Conservation (phyloP, 2,113 vertebrate genomes). For the Mus musculus region DNA sequence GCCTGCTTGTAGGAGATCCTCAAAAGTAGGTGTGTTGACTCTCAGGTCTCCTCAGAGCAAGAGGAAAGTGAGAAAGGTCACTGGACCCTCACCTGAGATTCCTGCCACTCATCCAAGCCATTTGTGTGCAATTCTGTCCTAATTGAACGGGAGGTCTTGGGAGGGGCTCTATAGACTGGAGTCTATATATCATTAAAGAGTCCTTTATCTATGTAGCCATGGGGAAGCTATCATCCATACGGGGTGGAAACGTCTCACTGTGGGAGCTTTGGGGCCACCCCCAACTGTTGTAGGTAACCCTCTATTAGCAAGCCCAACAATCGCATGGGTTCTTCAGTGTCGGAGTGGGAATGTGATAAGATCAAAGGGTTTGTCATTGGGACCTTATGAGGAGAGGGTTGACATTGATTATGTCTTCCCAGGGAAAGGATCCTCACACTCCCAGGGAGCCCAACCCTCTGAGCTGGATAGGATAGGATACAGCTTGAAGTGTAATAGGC, state of each 20-base stretch:
- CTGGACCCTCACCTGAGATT: not conserved
- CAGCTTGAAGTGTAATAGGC: not conserved
- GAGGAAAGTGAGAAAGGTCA: too few species aligned
- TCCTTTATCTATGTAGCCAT: too few species aligned
- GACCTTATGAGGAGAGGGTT: not conserved
- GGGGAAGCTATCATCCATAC: not conserved
- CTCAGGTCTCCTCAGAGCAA: not conserved
- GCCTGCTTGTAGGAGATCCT: not conserved
- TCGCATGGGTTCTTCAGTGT: not conserved
- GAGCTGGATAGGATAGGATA: not conserved
- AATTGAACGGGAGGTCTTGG: not conserved
- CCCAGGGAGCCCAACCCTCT: not conserved
- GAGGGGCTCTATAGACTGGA: not conserved
- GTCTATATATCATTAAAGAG: not conserved
- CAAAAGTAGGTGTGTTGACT: not conserved
- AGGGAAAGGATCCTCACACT: not conserved
- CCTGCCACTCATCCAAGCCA: not conserved
- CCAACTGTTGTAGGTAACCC: not conserved
- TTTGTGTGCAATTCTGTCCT: not conserved
- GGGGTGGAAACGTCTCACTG: not conserved
- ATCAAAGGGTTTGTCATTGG: not conserved
- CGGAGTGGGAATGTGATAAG: not conserved
- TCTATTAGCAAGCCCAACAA: not conserved
- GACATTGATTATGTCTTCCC: not conserved
- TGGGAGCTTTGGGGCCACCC: not conserved